Evolutionary conservation across 1,140 invertebrate species (phyloP), one percentile per base, ranked within the genome.

Genomic region (Drosophila fuyamai): DNA sequence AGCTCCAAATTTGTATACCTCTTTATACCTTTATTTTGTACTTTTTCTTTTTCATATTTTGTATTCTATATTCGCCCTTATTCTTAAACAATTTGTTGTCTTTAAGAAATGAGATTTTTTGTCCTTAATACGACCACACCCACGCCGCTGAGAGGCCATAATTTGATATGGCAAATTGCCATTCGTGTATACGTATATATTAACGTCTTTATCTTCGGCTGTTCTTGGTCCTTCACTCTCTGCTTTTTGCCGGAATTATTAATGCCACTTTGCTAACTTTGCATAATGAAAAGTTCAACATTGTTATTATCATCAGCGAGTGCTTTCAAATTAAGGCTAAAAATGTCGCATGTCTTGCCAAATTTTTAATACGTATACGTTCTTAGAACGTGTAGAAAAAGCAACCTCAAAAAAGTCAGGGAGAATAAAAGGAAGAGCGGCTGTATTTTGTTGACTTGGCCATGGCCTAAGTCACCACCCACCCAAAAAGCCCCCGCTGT

Each of bases 231-330:
- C 67, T 41, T 13, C 36, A 18, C 27, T 23, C 36, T 61, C 56
- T 46, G 48, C 29, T 56, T 51, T 36, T 65, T 51, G 32, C 41
- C 62, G 23, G 67, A 76, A 76, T 76, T 76, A 50, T 77, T 76
- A 76, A 76, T 76, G 75, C 66, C 56, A 77, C 81, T 80, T 84
- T 80, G 66, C 62, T 57, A 56, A 77, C 80, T 81, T 84, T 81
- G 67, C 73, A 84, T 85, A 84, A 84, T 84, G 81, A 85, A 80
- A 84, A 77, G 58, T 85, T 77, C 50, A 48, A 70, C 58, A 66
- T 62, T 62, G 54, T 60, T 74, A 29, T 62, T 60, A 55, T 61
- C 70, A 38, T 60, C 55, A 65, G 51, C 63, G 63, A 77, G 51
- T 73, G 81, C 77, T 84, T 61, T 80, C 59, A 76, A 84, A 84